Conservation (phyloP, 2,113 vertebrate species). For the Lasiurus cinereus region DNA sequence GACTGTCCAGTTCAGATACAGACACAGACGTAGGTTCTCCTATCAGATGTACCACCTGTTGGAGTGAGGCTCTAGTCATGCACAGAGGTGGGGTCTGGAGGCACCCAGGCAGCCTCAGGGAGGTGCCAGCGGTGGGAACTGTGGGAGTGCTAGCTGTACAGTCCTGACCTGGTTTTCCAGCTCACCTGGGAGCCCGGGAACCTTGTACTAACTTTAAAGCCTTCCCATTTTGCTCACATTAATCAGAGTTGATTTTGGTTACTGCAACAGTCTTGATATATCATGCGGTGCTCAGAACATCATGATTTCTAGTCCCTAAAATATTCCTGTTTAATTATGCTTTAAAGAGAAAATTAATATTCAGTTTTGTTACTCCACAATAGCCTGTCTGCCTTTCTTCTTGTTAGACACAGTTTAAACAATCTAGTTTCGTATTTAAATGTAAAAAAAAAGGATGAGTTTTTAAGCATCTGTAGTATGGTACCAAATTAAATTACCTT, state of each 20-base stretch:
- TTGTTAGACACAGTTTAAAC: background rate
- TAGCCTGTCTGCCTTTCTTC: background rate
- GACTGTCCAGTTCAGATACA: background rate
- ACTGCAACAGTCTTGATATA: accelerated
- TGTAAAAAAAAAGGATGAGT: background rate
- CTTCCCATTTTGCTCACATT: background rate
- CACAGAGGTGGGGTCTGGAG: background rate
- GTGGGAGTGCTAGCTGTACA: background rate
- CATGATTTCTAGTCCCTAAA: background rate
- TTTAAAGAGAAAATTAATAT: slow-evolving; percentile 11
- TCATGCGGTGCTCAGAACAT: background rate
- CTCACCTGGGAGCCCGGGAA: accelerated
- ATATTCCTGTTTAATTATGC: background rate
- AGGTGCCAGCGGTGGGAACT: accelerated
- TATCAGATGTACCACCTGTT: background rate
- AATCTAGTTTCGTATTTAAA: background rate
- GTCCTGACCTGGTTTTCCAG: background rate
- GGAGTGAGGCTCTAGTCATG: background rate
- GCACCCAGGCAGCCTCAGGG: accelerated
- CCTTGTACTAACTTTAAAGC: background rate
- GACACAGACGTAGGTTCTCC: background rate
- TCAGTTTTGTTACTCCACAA: background rate
- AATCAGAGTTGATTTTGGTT: background rate
- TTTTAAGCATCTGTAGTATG: background rate
- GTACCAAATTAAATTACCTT: slow-evolving; percentile 13